Percentiles rank a stretch among this genome's conserved stretches.
Evolutionary conservation across 2,888 invertebrate genomes (phyloP).

Genomic region (Catotricha subobsoleta): DNA sequence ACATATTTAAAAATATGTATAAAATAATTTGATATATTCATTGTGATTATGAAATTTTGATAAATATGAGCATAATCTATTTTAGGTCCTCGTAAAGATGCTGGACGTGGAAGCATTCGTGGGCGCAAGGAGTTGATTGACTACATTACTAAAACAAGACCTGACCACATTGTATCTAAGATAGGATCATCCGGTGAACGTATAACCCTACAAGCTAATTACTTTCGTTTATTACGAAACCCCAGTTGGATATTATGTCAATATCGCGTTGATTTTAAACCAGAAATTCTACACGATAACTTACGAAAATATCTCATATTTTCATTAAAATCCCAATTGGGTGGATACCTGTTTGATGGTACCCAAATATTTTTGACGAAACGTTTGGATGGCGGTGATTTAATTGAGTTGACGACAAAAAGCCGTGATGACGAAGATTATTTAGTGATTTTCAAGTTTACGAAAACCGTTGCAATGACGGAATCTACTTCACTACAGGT

Average conservation of each 20-base stretch:
- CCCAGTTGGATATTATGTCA: conserved; percentile 56
- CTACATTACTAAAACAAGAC: no score
- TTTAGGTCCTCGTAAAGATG: no score
- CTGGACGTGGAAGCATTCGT: no score
- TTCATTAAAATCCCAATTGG: conserved; percentile 35
- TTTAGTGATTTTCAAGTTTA: conserved; percentile 44
- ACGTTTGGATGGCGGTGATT: conserved; percentile 30
- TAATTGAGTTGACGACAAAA: conserved; percentile 30
- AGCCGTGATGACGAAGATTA: conserved; percentile 34
- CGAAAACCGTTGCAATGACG: conserved; percentile 43
- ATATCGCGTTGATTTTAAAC: conserved; percentile 57
- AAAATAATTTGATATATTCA: no score
- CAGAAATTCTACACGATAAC: conserved; percentile 47
- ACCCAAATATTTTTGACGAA: conserved; percentile 45
- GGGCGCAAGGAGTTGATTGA: no score
- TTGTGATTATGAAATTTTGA: no score
- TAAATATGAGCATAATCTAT: no score
- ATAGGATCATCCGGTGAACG: conserved; percentile 33
- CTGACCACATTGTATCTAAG: conserved; percentile 17
- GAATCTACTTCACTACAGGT: conserved; percentile 56
- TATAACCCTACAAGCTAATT: conserved; percentile 43
- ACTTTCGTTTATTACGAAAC: conserved; percentile 43
- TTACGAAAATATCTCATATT: conserved; percentile 41
- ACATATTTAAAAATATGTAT: no score
- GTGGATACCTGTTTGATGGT: conserved; percentile 63